Evolutionary conservation across 2,113 vertebrate species (phyloP).

Genomic region (Xyliphius kryptos): DNA sequence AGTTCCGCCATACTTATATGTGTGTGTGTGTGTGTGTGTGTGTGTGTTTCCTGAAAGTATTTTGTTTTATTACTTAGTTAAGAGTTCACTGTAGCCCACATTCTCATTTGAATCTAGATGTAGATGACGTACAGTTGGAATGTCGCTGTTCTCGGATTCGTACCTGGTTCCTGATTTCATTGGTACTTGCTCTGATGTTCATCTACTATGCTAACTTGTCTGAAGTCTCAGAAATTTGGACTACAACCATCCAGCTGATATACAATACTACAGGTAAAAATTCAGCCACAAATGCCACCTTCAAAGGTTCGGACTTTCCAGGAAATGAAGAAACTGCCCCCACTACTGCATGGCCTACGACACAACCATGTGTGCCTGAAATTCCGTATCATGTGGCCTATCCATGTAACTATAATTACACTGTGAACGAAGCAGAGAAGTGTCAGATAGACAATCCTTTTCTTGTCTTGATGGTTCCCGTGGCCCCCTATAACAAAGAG

Average conservation of each 20-base stretch:
- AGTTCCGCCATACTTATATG: too few species aligned
- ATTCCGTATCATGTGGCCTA: slow-evolving; percentile 50
- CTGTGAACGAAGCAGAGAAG: slow-evolving; percentile 52
- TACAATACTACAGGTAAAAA: neutral
- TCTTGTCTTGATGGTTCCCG: slow-evolving; percentile 61
- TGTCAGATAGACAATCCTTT: slow-evolving; percentile 52
- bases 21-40: too few species aligned
- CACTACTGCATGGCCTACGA: neutral
- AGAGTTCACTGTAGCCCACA: too few species aligned
- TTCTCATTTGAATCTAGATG: slow-evolving; percentile 9
- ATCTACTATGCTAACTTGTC: slow-evolving; percentile 8
- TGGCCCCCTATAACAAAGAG: slow-evolving; percentile 46
- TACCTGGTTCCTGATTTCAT: neutral
- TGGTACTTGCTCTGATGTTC: slow-evolving; percentile 1
- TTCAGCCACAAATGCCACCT: neutral
- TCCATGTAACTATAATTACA: slow-evolving; percentile 53
- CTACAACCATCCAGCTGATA: neutral
- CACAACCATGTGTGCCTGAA: slow-evolving; percentile 14
- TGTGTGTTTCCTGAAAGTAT: too few species aligned
- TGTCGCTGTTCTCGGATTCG: neutral
- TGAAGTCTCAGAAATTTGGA: slow-evolving; percentile 3
- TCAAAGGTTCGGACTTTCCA: neutral
- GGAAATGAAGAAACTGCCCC: neutral
- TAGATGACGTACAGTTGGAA: neutral
- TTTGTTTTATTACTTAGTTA: too few species aligned